Conservation (phyloP, 2,797 vertebrate species). For the Rhinoraja longicauda region DNA sequence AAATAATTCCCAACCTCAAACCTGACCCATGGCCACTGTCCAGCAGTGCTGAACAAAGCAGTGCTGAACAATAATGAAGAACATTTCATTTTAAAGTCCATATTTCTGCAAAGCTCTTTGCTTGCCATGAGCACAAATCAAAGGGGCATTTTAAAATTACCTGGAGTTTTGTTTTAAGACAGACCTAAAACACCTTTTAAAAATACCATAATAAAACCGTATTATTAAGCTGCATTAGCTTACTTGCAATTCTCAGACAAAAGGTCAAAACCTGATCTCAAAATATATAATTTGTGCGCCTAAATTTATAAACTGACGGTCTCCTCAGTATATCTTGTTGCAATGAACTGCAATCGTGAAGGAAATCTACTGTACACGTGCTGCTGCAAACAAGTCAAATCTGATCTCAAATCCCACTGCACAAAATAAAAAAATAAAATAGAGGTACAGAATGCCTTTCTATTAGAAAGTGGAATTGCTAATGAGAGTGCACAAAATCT, state of each 20-base stretch:
- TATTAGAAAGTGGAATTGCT: neutral
- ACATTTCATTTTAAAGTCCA: neutral
- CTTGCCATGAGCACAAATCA: neutral
- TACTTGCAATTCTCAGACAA: neutral
- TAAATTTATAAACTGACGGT: neutral
- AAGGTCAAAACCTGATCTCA: neutral
- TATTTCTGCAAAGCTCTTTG: neutral
- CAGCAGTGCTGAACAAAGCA: neutral
- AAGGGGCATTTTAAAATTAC: neutral
- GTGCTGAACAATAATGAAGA: neutral
- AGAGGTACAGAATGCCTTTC: neutral
- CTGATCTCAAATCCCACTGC: neutral
- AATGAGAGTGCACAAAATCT: neutral
- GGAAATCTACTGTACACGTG: neutral
- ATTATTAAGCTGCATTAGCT: neutral
- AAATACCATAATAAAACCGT: too few species aligned
- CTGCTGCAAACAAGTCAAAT: neutral
- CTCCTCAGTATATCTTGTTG: neutral
- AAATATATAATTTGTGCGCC: neutral
- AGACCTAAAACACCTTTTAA: neutral
- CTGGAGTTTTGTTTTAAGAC: neutral
- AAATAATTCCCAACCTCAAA: neutral
- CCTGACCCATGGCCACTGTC: neutral
- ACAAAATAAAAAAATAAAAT: neutral
- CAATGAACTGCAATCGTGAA: neutral